Percentiles rank a stretch among this genome's conserved stretches.
These are phyloP conservation scores for Hydraecia micacea DNA, from an alignment of 2,888 invertebrate species.

Conservation along the genomic window DNA sequence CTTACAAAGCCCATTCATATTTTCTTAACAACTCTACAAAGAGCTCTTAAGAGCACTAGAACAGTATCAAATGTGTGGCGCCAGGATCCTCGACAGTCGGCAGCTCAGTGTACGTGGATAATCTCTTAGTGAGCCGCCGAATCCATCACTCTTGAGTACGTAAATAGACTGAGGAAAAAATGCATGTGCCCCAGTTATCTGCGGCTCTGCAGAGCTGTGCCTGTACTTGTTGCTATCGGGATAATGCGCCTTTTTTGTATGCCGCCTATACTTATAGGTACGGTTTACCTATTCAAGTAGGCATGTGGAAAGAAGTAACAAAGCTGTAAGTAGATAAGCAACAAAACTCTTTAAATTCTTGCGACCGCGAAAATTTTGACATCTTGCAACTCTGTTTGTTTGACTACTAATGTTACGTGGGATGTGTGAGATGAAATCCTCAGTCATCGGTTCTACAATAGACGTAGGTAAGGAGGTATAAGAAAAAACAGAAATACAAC, in stretches of 20 bases:
- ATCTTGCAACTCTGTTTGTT: slow-evolving; percentile 11
- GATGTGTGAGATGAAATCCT: slow-evolving; percentile 32
- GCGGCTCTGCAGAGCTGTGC: slow-evolving; percentile 25
- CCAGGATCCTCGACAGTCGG: slow-evolving; percentile 74
- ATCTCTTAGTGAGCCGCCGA: slow-evolving; percentile 78
- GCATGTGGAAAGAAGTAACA: background rate
- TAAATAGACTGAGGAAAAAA: slow-evolving; percentile 84
- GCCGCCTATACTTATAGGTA: slow-evolving; percentile 28
- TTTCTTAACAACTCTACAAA: slow-evolving; percentile 62
- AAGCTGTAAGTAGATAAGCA: background rate
- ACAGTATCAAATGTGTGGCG: slow-evolving; percentile 78
- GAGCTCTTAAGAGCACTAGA: slow-evolving; percentile 67
- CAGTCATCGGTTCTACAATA: slow-evolving; percentile 30
- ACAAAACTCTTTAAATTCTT: background rate
- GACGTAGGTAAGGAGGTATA: background rate
- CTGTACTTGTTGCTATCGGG: slow-evolving; percentile 67
- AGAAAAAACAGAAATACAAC: slow-evolving; percentile 14
- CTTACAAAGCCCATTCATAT: slow-evolving; percentile 46
- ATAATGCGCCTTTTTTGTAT: slow-evolving; percentile 71
- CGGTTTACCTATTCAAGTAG: slow-evolving; percentile 12
- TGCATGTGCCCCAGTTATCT: slow-evolving; percentile 82
- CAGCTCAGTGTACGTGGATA: slow-evolving; percentile 66
- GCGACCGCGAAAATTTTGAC: background rate
- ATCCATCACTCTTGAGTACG: slow-evolving; percentile 76
- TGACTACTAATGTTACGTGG: slow-evolving; percentile 10